Conservation (phyloP, 2,888 invertebrate genomes). For the Chrysotoxum bicinctum region DNA sequence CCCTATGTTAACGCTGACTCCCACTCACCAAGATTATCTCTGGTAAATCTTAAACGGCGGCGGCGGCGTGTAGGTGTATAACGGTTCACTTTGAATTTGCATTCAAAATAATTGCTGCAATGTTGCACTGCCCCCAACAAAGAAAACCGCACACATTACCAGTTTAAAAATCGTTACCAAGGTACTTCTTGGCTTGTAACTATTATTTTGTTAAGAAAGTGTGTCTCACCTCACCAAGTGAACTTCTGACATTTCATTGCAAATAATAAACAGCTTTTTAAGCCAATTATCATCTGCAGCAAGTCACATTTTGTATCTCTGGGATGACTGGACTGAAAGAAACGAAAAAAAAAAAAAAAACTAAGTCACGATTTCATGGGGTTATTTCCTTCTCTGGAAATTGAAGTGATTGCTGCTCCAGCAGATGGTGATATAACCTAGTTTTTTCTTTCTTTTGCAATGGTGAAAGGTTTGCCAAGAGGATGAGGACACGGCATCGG, state of each 20-base stretch:
- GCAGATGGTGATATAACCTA: constrained; percentile 50
- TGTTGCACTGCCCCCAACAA: background rate
- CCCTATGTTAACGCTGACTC: background rate
- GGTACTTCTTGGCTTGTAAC: background rate
- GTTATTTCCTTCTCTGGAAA: constrained; percentile 35
- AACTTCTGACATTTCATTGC: constrained; percentile 61
- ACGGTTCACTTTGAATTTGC: constrained; percentile 21
- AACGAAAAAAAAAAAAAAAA: background rate
- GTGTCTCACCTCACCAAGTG: constrained; percentile 38
- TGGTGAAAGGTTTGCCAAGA: background rate
- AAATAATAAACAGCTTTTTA: constrained; percentile 29
- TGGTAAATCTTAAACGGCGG: background rate
- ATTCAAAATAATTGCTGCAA: constrained; percentile 11
- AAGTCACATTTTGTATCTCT: constrained; percentile 4
- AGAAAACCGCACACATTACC: background rate
- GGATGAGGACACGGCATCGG: no score
- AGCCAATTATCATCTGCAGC: constrained; percentile 51
- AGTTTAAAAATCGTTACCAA: background rate
- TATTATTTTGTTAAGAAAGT: constrained; percentile 47
- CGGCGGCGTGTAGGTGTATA: background rate
- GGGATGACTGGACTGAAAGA: background rate
- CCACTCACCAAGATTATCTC: background rate
- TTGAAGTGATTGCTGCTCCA: constrained; percentile 30
- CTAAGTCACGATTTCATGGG: constrained; percentile 47
- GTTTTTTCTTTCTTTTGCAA: background rate